Percentiles rank a stretch among this genome's conserved stretches.
Conservation (phyloP, 1,140 invertebrate species). For the Pentalonia nigronervosa region DNA sequence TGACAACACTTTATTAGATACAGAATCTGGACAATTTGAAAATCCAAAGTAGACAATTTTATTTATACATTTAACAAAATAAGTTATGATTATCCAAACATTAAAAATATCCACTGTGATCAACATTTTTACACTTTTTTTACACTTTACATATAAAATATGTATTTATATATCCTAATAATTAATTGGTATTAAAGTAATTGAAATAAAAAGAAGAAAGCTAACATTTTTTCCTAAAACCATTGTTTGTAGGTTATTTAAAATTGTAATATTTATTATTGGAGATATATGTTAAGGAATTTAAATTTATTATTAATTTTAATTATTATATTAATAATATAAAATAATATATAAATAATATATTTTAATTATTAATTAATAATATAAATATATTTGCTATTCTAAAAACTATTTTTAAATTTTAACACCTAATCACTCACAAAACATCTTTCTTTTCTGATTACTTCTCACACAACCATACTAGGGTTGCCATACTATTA, state of each 20-base stretch:
- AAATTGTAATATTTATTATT: not conserved
- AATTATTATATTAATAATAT: too few species aligned
- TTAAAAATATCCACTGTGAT: not conserved
- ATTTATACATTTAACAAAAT: not conserved
- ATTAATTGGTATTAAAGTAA: not conserved
- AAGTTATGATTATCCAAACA: not conserved
- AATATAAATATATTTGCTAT: too few species aligned
- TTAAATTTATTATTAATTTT: not conserved
- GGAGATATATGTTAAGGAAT: not conserved
- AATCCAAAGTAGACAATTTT: conserved; percentile 50
- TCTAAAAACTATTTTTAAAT: not conserved
- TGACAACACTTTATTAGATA: conserved; percentile 1
- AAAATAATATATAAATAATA: too few species aligned
- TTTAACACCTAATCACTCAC: not conserved
- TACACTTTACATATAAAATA: too few species aligned
- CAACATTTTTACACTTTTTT: not conserved
- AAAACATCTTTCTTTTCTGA: not conserved
- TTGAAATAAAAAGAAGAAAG: not conserved
- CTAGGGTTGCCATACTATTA: not conserved
- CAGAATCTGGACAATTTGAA: conserved; percentile 26
- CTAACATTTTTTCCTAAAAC: not conserved
- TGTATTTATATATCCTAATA: not conserved
- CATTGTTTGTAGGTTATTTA: not conserved
- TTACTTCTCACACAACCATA: not conserved
- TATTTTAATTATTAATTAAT: too few species aligned